phyloP scores from a whole-genome alignment of 2,113 vertebrate species.

The Gymnorhina tibicen region DNA sequence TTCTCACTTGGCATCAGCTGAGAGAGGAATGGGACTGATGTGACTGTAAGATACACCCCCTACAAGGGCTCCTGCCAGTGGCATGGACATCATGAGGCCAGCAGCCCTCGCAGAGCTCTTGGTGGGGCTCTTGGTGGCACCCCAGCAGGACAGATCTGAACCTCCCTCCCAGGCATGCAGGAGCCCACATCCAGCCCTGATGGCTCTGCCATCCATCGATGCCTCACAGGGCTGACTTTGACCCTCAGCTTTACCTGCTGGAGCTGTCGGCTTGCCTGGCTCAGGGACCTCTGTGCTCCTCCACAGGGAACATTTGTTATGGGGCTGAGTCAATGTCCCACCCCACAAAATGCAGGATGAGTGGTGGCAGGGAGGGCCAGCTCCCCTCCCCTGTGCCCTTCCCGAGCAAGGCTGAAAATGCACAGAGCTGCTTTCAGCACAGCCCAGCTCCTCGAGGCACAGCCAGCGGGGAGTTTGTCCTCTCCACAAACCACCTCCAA shows the following conservation, averaged over 20 bases:
- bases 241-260: not conserved
- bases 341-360: not conserved
- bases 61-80: not conserved
- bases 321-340: fast-evolving
- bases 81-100: not conserved
- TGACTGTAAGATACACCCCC: not conserved
- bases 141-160: not conserved
- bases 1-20: not conserved
- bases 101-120: not conserved
- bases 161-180: fast-evolving
- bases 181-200: not conserved
- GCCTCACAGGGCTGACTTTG: not conserved
- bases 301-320: fast-evolving
- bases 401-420: fast-evolving
- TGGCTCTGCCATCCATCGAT: not conserved
- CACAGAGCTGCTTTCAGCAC: not conserved
- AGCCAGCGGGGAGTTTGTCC: not conserved
- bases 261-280: not conserved
- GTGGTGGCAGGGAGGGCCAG: not conserved
- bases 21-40: fast-evolving
- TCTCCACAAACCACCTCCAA: not conserved
- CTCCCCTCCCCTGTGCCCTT: not conserved
- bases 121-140: not conserved
- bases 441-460: not conserved
- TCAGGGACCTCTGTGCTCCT: not conserved